Evolutionary conservation across 2,888 invertebrate genomes (phyloP), one percentile per base, ranked within the genome.

Genomic region (Ophonus ardosiacus): DNA sequence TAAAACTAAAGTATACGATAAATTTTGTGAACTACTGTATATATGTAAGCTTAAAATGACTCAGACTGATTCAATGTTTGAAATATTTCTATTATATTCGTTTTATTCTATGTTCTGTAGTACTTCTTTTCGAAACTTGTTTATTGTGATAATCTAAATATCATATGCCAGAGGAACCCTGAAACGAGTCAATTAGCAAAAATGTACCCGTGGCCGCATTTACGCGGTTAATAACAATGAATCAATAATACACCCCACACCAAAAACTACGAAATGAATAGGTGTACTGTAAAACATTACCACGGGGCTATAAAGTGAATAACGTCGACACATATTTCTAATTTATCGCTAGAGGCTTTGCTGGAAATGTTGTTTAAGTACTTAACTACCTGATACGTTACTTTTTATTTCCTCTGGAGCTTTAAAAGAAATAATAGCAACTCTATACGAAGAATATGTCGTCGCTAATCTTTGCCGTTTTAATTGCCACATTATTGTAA

Each of bases 211-310:
- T 7, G 13, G n/a, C 51, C 74, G 24, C 74, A 74, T 43, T 71
- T 31, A 15, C 31, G 38, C n/a, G 18, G 74, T 21, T 74, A 51
- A 74, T 57, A 78, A 78, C 21, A 7, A 43, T 15, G 40, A 74
- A 74, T 43, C 71, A 43, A 74, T 74, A 43, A 43, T 18, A 5
- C 15, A 21, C 13, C n/a, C 38, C n/a, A 38, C 15, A 40, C 40
- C 40, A 68, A 68, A 74, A 74, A 74, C 71, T 74, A 43, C 43
- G 13, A 74, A 74, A 51, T 74, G 43, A 74, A 74, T 74, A 74
- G 40, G 18, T 43, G 71, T 17, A 74, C 10, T n/a, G 65, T 18
- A 65, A 65, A 65, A 68, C 68, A 68, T 38, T 31, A 68, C 24
- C 31, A 68, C 38, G 18, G 13, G 71, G 13, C 17, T 40, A 74